Conservation (phyloP, 2,888 invertebrate genomes). For the Elegia similella region DNA sequence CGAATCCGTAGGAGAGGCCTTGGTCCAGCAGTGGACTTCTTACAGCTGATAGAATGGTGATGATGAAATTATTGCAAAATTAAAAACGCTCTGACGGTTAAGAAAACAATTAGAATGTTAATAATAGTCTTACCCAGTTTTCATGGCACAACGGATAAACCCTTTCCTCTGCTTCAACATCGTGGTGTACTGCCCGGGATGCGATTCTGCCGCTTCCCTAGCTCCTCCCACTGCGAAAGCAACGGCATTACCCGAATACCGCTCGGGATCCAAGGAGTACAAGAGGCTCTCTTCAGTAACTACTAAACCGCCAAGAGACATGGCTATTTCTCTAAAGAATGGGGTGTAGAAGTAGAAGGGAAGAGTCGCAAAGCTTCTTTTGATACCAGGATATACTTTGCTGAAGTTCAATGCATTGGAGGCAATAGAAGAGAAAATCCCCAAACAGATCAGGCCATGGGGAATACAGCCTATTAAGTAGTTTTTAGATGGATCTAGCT, state of each 20-base stretch:
- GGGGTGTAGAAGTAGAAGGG: conserved; percentile 12
- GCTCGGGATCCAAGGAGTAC: conserved; percentile 14
- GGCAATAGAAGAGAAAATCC: background rate
- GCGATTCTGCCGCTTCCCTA: conserved; percentile 9
- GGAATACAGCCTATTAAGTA: conserved; percentile 17
- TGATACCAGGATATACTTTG: conserved; percentile 15
- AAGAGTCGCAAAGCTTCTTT: background rate
- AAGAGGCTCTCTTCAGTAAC: conserved; percentile 14
- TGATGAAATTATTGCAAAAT: too few species aligned
- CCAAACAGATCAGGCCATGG: conserved; percentile 16
- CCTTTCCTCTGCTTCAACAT: conserved; percentile 16
- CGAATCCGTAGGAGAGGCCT: too few species aligned
- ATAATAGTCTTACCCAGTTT: conserved; percentile 19
- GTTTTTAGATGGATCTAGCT: conserved; percentile 20
- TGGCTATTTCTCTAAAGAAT: conserved; percentile 15
- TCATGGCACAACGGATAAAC: conserved; percentile 19
- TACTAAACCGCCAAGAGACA: conserved; percentile 8
- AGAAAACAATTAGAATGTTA: too few species aligned
- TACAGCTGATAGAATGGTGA: too few species aligned
- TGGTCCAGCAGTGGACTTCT: too few species aligned
- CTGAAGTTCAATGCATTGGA: conserved; percentile 10
- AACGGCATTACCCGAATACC: conserved; percentile 14
- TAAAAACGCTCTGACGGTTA: too few species aligned
- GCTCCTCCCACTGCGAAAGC: conserved; percentile 17
- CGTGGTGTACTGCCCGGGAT: conserved; percentile 12